phyloP scores from a whole-genome alignment of 2,113 vertebrate genomes.

The Nematolebias whitei region DNA sequence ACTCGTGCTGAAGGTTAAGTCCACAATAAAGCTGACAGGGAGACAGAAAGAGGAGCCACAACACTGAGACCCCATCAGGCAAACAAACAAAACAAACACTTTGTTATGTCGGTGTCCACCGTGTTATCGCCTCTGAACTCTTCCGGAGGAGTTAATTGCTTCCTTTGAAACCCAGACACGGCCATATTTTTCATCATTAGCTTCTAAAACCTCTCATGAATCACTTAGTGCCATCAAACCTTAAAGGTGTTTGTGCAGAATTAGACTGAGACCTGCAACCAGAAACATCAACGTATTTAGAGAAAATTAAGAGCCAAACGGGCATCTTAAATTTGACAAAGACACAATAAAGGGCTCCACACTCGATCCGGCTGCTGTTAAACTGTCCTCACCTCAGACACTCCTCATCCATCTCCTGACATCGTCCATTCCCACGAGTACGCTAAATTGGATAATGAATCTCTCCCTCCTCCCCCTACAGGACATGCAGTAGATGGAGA shows the following conservation, averaged over 20 bases:
- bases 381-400: constrained; percentile 50
- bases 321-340: constrained; percentile 46
- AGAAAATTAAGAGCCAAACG: constrained; percentile 36
- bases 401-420: constrained; percentile 61
- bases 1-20: constrained; percentile 56
- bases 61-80: constrained; percentile 26
- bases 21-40: constrained; percentile 65
- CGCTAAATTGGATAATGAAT: constrained; percentile 71
- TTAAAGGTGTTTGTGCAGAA: constrained; percentile 28
- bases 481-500: constrained; percentile 63
- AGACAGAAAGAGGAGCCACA: constrained; percentile 31
- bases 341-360: constrained; percentile 18
- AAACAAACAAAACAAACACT: constrained; percentile 65
- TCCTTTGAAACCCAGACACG: constrained; percentile 64
- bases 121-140: constrained; percentile 62
- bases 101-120: constrained; percentile 48
- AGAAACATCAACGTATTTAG: constrained; percentile 10
- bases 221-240: constrained; percentile 43
- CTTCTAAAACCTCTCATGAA: constrained; percentile 59
- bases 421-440: constrained; percentile 41
- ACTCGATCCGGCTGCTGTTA: constrained; percentile 45
- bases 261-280: constrained; percentile 10
- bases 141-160: constrained; percentile 66
- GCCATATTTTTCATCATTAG: constrained; percentile 74
- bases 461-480: constrained; percentile 21